These are phyloP conservation scores for Saxidomus purpurata DNA, from an alignment of 1,140 invertebrate genomes.

Conservation along the genomic window DNA sequence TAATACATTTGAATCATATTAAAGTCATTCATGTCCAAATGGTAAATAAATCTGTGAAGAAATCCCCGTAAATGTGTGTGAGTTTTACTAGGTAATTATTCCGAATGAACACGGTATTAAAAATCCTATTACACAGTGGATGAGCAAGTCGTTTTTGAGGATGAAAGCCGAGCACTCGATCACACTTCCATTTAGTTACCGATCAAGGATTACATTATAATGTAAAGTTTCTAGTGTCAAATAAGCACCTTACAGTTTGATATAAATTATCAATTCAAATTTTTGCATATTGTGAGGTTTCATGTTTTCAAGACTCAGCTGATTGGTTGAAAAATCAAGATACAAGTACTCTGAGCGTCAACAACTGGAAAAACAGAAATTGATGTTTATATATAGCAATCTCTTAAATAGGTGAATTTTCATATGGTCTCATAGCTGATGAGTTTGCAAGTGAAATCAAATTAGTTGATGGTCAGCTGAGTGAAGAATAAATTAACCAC, in stretches of 20 bases:
- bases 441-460: too few species aligned
- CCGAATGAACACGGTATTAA: neutral
- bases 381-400: too few species aligned
- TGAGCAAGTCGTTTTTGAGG: neutral
- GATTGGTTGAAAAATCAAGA: too few species aligned
- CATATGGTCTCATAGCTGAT: too few species aligned
- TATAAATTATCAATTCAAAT: neutral
- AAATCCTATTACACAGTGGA: constrained; percentile 49
- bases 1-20: neutral
- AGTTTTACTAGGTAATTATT: neutral
- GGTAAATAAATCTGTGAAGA: neutral
- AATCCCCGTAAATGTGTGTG: neutral
- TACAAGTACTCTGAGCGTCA: too few species aligned
- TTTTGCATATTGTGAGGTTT: too few species aligned
- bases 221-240: neutral
- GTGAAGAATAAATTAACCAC: too few species aligned
- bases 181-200: constrained; percentile 9
- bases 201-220: constrained; percentile 5
- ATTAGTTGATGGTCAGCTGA: too few species aligned
- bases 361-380: too few species aligned
- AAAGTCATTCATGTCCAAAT: neutral
- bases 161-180: neutral
- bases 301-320: constrained; percentile 19
- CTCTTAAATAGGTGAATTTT: too few species aligned
- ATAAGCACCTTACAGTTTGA: neutral